Percentiles rank a stretch among this genome's conserved stretches.
These are phyloP conservation scores for Bilobella aurantiaca DNA, from an alignment of 1,140 invertebrate genomes.

Conservation along the genomic window DNA sequence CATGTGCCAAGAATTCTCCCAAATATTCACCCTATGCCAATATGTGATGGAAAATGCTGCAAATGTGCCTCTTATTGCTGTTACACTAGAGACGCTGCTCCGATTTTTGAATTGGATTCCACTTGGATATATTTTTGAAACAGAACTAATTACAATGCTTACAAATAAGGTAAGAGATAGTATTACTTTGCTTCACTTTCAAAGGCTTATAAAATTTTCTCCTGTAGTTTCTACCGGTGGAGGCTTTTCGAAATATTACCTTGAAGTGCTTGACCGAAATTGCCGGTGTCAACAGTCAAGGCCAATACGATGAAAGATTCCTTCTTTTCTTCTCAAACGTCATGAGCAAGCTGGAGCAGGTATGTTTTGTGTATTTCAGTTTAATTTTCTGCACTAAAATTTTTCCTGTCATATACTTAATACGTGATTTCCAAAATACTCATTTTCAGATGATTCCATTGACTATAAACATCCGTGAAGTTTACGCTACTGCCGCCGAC, in stretches of 20 bases:
- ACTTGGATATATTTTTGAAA: conserved; percentile 98
- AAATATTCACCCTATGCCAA: conserved; percentile 94
- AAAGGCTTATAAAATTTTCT: conserved; percentile 27
- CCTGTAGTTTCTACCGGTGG: conserved; percentile 83
- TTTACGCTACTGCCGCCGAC: conserved; percentile 83
- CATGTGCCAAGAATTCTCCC: conserved; percentile 98
- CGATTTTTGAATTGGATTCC: conserved; percentile 99
- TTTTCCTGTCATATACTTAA: too few species aligned
- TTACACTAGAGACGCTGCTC: conserved; percentile 89
- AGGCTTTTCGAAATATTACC: conserved; percentile 96
- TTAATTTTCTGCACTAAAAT: too few species aligned
- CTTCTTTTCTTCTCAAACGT: conserved; percentile 76
- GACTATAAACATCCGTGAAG: conserved; percentile 81
- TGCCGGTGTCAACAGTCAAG: conserved; percentile 67
- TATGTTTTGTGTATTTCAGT: conserved; percentile 30
- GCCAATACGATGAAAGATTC: conserved; percentile 86
- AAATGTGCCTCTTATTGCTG: conserved; percentile 84
- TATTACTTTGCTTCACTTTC: conserved; percentile 13
- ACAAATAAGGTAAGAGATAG: conserved; percentile 68
- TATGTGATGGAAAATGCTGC: conserved; percentile 95
- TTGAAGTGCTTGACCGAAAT: conserved; percentile 98
- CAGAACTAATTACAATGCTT: conserved; percentile 86
- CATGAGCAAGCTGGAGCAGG: conserved; percentile 74
- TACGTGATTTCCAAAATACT: conserved; percentile 1
- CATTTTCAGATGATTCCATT: conserved; percentile 67